Evolutionary conservation across 53 echinoderm and acorn worm genomes (phyloP).

Genomic region (Glandiceps talaboti): DNA sequence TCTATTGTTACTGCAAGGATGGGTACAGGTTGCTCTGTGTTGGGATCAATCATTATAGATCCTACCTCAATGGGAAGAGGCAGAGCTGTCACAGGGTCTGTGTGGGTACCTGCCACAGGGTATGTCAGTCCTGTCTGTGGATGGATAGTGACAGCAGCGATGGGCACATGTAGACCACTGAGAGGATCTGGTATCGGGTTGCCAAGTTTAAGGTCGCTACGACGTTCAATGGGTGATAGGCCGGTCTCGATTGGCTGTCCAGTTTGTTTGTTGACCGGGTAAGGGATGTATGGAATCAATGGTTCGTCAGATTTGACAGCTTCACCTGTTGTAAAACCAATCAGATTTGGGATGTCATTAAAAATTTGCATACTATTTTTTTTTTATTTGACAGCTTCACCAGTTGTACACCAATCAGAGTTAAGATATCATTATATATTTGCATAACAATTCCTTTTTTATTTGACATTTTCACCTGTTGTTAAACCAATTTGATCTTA

Average conservation of each 20-base stretch:
- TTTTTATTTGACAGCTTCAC: background rate
- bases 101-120: constrained; percentile 91
- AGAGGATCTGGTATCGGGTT: constrained; percentile 62
- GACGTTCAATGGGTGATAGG: constrained; percentile 42
- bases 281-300: constrained; percentile 79
- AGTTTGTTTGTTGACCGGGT: constrained; percentile 60
- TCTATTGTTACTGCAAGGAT: constrained; percentile 74
- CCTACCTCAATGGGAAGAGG: constrained; percentile 91
- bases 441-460: no score
- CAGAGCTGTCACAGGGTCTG: constrained; percentile 89
- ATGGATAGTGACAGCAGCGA: constrained; percentile 85
- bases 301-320: constrained; percentile 66
- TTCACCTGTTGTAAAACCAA: constrained; percentile 78
- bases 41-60: constrained; percentile 88
- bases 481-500: no score
- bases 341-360: no score
- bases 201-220: constrained; percentile 71
- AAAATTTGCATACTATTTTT: no score
- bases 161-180: constrained; percentile 82
- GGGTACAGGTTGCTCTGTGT: constrained; percentile 89
- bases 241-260: constrained; percentile 50
- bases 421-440: no score
- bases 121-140: constrained; percentile 92
- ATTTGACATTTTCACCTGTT: no score
- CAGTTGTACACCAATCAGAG: background rate